Percentiles rank a stretch among this genome's conserved stretches.
phyloP scores from a whole-genome alignment of 2,888 invertebrate genomes.

The Salpingus planirostris region DNA sequence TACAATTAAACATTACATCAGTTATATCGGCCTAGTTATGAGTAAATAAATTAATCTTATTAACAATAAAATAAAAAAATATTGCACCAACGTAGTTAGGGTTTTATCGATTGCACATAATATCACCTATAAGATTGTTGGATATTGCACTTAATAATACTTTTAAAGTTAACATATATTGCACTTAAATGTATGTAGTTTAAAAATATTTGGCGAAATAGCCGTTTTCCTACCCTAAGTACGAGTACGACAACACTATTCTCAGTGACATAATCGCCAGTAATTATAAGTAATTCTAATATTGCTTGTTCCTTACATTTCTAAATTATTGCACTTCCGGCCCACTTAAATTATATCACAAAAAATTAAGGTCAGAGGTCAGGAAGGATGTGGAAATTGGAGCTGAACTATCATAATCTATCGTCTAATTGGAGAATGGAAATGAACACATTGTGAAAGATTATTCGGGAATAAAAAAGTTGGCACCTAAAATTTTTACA shows the following conservation, averaged over 20 bases:
- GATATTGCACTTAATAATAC: constrained; percentile 11
- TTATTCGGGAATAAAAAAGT: too few relatives aligned
- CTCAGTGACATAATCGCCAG: too few relatives aligned
- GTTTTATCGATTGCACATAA: constrained; percentile 8
- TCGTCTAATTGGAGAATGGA: too few relatives aligned
- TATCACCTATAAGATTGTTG: constrained; percentile 8
- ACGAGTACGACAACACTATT: too few relatives aligned
- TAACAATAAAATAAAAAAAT: constrained; percentile 6
- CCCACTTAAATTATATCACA: constrained; percentile 36
- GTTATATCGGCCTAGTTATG: too few relatives aligned
- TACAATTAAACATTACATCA: too few relatives aligned
- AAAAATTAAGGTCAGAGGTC: too few relatives aligned
- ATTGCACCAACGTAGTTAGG: constrained; percentile 11
- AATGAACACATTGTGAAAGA: too few relatives aligned
- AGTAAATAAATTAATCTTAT: constrained; percentile 8
- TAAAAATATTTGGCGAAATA: constrained; percentile 25
- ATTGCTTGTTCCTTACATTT: constrained; percentile 17
- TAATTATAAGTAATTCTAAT: constrained; percentile 13
- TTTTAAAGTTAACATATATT: constrained; percentile 11
- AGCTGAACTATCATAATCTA: too few relatives aligned
- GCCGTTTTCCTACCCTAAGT: constrained; percentile 21
- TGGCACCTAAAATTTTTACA: too few relatives aligned
- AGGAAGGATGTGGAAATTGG: too few relatives aligned
- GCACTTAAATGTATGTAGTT: constrained; percentile 6
- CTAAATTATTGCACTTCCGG: constrained; percentile 39